Conservation (phyloP, 2,888 invertebrate species). For the Papilio elwesi region DNA sequence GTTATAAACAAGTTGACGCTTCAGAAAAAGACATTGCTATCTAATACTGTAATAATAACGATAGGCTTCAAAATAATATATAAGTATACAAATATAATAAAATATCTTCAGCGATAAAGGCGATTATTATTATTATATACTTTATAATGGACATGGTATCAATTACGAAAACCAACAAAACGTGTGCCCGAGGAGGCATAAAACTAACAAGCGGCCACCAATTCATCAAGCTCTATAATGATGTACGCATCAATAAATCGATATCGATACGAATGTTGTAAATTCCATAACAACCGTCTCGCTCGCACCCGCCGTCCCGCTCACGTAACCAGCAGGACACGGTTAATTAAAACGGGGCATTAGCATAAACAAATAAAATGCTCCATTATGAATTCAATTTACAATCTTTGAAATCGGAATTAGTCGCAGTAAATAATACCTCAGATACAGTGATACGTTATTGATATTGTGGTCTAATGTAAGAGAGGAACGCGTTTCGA, state of each 20-base stretch:
- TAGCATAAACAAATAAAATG: conserved; percentile 84
- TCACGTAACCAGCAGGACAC: conserved; percentile 58
- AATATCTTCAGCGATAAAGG: too few species aligned
- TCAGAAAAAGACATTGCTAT: too few species aligned
- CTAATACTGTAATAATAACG: too few species aligned
- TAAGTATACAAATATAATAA: too few species aligned
- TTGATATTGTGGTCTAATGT: conserved; percentile 54
- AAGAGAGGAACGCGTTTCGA: conserved; percentile 30
- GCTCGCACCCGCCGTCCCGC: conserved; percentile 43
- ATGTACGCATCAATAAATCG: conserved; percentile 76
- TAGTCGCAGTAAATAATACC: conserved; percentile 82
- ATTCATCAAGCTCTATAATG: conserved; percentile 71
- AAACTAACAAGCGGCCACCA: conserved; percentile 54
- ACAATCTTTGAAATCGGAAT: conserved; percentile 81
- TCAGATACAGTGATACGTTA: conserved; percentile 66
- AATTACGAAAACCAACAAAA: conserved; percentile 47
- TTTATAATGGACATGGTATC: conserved; percentile 49
- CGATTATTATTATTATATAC: too few species aligned
- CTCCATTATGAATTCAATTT: conserved; percentile 83
- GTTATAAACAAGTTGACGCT: too few species aligned
- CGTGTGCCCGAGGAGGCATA: conserved; percentile 38
- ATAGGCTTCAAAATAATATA: too few species aligned
- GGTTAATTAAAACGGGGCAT: conserved; percentile 80
- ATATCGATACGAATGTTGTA: conserved; percentile 57
- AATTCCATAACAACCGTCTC: conserved; percentile 56